Evolutionary conservation across 2,888 invertebrate genomes (phyloP), one percentile per base, ranked within the genome.

Genomic region (Apocheima hispidaria): DNA sequence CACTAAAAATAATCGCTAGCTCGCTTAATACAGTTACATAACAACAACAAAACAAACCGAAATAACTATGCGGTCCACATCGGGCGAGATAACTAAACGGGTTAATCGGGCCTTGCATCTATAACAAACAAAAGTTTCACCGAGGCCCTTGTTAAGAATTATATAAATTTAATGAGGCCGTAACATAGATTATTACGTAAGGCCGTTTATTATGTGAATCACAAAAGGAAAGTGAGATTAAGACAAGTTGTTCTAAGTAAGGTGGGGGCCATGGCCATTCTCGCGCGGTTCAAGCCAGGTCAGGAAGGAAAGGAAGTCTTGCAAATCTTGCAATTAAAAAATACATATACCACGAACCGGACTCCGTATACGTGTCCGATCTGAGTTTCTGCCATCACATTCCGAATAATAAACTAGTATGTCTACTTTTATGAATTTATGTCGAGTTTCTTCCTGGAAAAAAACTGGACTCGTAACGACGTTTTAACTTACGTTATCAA

Each of bases 221-320:
- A 81, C 77, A 76, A 83, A 85, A 82, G 72, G 83, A 88, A 86
- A 87, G 86, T 83, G 58, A 66, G 56, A 66, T 65, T 71, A 63
- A 70, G 62, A 65, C 68, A 63, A 69, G 63, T 70, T 64, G 65
- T 68, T 57, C 53, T 55, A 57, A 58, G 65, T 59, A 35, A 58
- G 60, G 72, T 66, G 72, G 69, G 69, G 68, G 44, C 62, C 59
- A 60, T 6, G 69, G 68, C 66, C 72, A 56, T 59, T 66, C 53
- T 72, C 59, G 65, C 58, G 59, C 68, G 58, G 63, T 65, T 62
- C 65, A 40, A 51, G 69, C 67, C 65, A 66, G n/a, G 30, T 40
- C 33, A 58, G 64, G 60, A 38, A 50, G 38, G 50, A 50, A 50
- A 46, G 30, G 46, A 62, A 60, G 51, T 60, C 36, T 59, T 46